A percentile compares a stretch with the other conserved stretches of the same genome.
phyloP scores from a whole-genome alignment of 2,113 vertebrate species.

The Geococcyx californianus region DNA sequence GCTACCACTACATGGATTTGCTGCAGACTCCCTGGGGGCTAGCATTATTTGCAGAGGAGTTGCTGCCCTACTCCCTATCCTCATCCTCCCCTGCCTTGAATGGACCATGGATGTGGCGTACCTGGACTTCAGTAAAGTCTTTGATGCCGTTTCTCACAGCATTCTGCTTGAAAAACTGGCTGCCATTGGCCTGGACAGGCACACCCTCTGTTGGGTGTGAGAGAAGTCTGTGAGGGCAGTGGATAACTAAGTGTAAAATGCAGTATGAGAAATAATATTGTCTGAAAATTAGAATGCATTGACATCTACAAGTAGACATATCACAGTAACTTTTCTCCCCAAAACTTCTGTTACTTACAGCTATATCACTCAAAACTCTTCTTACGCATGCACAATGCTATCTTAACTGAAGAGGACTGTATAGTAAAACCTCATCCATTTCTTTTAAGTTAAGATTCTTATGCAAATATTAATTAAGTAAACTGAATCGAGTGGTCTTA shows the following conservation, averaged over 20 bases:
- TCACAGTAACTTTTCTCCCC: background rate
- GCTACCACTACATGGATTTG: too few species aligned
- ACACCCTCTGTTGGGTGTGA: too few species aligned
- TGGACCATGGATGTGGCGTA: too few species aligned
- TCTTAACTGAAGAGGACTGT: background rate
- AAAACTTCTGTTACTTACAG: background rate
- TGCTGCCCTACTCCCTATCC: too few species aligned
- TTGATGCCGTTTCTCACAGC: too few species aligned
- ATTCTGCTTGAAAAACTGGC: too few species aligned
- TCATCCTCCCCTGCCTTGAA: too few species aligned
- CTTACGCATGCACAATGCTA: background rate
- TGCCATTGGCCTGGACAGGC: too few species aligned
- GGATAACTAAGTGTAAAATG: background rate
- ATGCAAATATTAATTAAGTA: background rate
- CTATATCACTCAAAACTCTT: background rate
- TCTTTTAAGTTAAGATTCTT: background rate
- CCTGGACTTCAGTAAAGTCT: too few species aligned
- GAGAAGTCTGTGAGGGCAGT: accelerated
- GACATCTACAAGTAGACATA: background rate
- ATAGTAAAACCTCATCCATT: background rate
- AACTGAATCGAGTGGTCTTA: background rate
- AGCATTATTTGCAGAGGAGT: too few species aligned
- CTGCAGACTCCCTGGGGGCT: too few species aligned
- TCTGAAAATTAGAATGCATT: background rate
- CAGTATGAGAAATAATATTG: background rate